Evolutionary conservation across 2,888 invertebrate genomes (phyloP), one percentile per base, ranked within the genome.

Genomic region (Pelosia muscerda): DNA sequence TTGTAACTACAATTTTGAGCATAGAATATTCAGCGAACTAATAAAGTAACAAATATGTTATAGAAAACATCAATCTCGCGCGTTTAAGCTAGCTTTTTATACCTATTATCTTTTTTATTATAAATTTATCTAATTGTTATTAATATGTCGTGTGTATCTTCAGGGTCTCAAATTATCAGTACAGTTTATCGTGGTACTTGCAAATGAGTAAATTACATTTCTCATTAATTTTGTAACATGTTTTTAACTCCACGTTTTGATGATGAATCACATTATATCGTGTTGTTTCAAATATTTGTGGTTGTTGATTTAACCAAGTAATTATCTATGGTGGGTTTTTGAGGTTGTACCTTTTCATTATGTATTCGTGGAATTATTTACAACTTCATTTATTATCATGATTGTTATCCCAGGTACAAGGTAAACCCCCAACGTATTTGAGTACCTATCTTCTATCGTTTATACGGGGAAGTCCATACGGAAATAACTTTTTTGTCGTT

Each of bases 351-450:
- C n/a, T 55, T 55, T 55, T 19, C 55, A 55, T 55, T 55, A 15
- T 26, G 15, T 25, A 15, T 55, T 55, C 55, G 55, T 55, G 55
- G 55, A 55, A 55, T 13, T 55, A 55, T 15, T 55, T 26, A 55
- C 25, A 55, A 26, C 8, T 15, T 6, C 15, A 13, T 25, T 15
- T 26, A 25, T 3, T 13, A 4, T 13, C 11, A 25, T 55, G 0
- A 8, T 23, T 55, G 15, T 23, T 55, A 55, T 55, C 55, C 26
- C 55, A 55, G 13, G 25, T 13, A 13, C 23, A 0, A 6, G 25
- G 55, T 55, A 55, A 55, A 55, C 8, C 26, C 55, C 23, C 15
- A 55, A 25, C 25, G 5, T 25, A 25, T 15, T 10, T 23, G 9
- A 15, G 23, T 55, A 15, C 15, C 25, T 26, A 49, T n/a, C 9